Evolutionary conservation across 2,888 invertebrate genomes (phyloP), one percentile per base, ranked within the genome.

Genomic region (Drosophila parthenogenetica): DNA sequence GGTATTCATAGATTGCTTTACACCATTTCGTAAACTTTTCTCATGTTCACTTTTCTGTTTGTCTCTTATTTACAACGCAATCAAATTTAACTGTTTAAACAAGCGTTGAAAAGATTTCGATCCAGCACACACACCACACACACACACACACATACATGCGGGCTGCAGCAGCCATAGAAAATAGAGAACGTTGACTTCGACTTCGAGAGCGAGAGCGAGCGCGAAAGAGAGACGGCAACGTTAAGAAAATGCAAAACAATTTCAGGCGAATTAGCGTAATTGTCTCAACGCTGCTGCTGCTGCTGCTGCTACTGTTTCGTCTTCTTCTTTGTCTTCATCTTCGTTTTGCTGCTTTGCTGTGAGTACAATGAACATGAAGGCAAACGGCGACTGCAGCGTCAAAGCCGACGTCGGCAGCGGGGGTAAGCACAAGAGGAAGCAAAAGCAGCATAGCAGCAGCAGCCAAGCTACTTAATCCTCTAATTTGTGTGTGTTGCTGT

Each of bases 191-290:
- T 48, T 25, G 19, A 16, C 39, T 60, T 32, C 59, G n/a, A 42
- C n/a, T n/a, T 32, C 1, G 29, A 8, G 32, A 5, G 40, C 7
- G 25, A 45, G 49, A 8, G 48, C 17, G 14, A 22, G 16, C 11
- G 32, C 11, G 0, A 19, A 25, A 4, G 2, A 42, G 17, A 29
- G 7, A 13, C n/a, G 17, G 19, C 22, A 5, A 49, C 53, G 68
- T 48, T 69, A 46, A 59, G 61, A 85, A 88, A 84, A 87, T 88
- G 88, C 86, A 84, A 84, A 84, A 89, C 89, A 84, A 88, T 89
- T 87, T 89, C 80, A 84, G 74, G 73, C 79, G 89, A 89, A 89
- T 88, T 89, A 89, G 87, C 89, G 84, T 86, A 88, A 88, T 87
- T 88, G 89, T 83, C 84, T 89, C 78, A 73, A 82, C 86, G 70